Conservation (phyloP, 2,113 vertebrate genomes). For the Elanoides forficatus region DNA sequence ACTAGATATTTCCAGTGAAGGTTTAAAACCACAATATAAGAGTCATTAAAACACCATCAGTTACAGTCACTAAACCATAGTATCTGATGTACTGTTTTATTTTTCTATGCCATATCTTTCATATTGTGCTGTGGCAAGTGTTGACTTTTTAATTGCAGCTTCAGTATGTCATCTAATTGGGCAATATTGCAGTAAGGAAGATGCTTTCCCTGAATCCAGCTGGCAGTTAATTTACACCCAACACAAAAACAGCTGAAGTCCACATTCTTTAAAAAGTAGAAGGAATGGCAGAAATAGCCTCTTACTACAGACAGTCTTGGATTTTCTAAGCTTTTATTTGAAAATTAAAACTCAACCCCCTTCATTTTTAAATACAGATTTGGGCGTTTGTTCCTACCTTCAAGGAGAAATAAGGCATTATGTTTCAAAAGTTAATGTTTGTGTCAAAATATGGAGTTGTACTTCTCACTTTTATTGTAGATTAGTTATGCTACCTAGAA, state of each 20-base stretch:
- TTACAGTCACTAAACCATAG: slow-evolving; percentile 49
- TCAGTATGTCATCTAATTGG: slow-evolving; percentile 34
- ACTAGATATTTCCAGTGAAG: not conserved
- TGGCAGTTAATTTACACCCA: slow-evolving; percentile 6
- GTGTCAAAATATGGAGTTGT: not conserved
- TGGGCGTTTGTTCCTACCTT: not conserved
- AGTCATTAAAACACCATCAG: slow-evolving; percentile 39
- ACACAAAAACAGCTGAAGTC: not conserved
- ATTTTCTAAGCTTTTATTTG: not conserved
- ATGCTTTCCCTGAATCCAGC: not conserved
- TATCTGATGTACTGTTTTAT: slow-evolving; percentile 12
- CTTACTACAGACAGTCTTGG: not conserved
- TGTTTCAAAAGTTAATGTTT: not conserved
- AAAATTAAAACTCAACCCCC: not conserved
- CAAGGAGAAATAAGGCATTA: not conserved
- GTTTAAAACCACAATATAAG: slow-evolving; percentile 13
- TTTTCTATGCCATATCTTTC: not conserved
- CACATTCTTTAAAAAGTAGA: not conserved
- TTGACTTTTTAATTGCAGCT: slow-evolving; percentile 32
- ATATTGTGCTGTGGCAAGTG: not conserved
- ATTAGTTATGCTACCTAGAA: not conserved
- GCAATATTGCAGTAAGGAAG: slow-evolving; percentile 10
- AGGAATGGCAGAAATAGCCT: not conserved
- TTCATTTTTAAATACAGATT: not conserved
- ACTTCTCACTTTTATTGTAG: not conserved